Evolutionary conservation across 2,797 vertebrate species (phyloP), one percentile per base, ranked within the genome.

Genomic region (Rhabdophis nuchalis): DNA sequence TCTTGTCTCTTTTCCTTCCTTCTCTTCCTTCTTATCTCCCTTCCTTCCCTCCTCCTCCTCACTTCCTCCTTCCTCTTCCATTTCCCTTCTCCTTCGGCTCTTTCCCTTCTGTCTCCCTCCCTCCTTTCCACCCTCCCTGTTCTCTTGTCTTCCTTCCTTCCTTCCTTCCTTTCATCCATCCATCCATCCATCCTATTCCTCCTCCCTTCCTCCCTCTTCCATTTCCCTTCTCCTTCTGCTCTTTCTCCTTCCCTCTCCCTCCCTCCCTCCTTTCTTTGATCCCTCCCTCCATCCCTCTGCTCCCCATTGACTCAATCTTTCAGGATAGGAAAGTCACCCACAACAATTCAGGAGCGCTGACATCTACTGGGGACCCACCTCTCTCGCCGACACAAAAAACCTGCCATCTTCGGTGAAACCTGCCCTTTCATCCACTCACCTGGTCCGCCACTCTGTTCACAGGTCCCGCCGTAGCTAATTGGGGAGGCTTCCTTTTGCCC

Each of bases 391-490:
- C 96, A 97, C 96, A 97, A 95, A 25, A 25, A 97, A 97, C 95
- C 94, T 94, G 92, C 27, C 93, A 95, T 96, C 95, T 91, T 96
- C 96, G 95, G 95, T 82, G 94, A 95, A 94, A 88, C 56, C 18
- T 20, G 56, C 90, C 92, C 94, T 96, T 96, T 93, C 95, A 18
- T 95, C 86, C 95, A 95, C 94, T 97, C 92, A n/a, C 93, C 64
- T 91, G 93, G 89, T 92, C 23, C 12, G 87, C 82, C 27, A 57
- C 96, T 94, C 96, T 96, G 95, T 97, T 98, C 96, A 95, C 97
- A 96, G 95, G 94, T 95, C 95, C 56, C 89, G 90, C 93, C 85
- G 92, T 41, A 88, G 93, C 93, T 92, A 92, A 92, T n/a, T 89
- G 92, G 86, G 96, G 93, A 95, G 94, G 3, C 92, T 95, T 92